phyloP scores from a whole-genome alignment of 2,113 vertebrate genomes.

The Psilopogon haemacephalus region DNA sequence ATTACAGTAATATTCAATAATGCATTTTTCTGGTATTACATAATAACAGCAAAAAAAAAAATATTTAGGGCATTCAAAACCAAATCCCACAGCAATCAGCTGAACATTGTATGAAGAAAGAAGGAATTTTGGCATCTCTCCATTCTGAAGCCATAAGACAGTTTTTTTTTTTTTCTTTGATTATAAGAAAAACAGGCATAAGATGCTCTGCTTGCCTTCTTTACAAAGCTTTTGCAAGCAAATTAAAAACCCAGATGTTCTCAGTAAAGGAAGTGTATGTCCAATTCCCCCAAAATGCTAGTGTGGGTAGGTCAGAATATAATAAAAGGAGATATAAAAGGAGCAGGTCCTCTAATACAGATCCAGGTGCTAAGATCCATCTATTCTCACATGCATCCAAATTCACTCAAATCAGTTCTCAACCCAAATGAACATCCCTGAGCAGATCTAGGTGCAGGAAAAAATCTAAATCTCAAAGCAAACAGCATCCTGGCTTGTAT shows the following conservation, averaged over 20 bases:
- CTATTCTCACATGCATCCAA: background rate
- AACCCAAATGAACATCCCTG: background rate
- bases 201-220: background rate
- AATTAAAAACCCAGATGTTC: background rate
- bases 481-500: background rate
- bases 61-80: background rate
- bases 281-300: background rate
- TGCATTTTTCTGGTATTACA: background rate
- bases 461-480: background rate
- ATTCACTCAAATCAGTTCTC: background rate
- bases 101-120: background rate
- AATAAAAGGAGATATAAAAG: background rate
- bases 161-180: background rate
- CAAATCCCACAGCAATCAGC: background rate
- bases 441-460: background rate
- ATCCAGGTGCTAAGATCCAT: background rate
- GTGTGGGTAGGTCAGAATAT: background rate
- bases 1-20: background rate
- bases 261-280: background rate
- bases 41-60: background rate
- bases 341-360: background rate
- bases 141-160: background rate
- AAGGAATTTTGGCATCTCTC: constrained; percentile 21
- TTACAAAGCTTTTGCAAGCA: background rate
- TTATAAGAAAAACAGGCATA: background rate